These are phyloP conservation scores for Leptothorax acervorum DNA, from an alignment of 2,888 invertebrate genomes.

Conservation along the genomic window DNA sequence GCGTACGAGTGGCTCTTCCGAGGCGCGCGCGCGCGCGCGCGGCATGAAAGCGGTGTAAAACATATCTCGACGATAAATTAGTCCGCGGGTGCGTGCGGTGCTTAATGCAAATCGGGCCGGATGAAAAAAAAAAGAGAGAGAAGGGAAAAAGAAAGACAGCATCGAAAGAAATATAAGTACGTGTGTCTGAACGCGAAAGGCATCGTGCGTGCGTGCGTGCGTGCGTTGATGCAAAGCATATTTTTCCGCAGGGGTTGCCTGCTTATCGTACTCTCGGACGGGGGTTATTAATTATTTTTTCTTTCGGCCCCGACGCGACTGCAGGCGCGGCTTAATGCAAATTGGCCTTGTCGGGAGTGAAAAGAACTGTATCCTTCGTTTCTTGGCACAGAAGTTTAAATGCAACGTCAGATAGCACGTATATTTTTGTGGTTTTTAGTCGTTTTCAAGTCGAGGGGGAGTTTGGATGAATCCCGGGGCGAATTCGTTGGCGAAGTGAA, in stretches of 20 bases:
- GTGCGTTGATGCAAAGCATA: conserved; percentile 21
- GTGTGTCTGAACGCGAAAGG: background rate
- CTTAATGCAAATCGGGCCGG: conserved; percentile 76
- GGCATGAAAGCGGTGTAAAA: conserved; percentile 70
- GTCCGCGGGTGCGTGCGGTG: conserved; percentile 64
- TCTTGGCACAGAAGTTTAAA: background rate
- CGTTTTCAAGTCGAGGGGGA: background rate
- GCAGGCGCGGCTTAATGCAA: conserved; percentile 27
- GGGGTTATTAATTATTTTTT: conserved; percentile 48
- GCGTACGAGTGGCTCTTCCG: conserved; percentile 36
- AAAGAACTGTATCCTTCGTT: background rate
- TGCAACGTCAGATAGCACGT: background rate
- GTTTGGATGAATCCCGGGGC: background rate
- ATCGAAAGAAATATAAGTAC: background rate
- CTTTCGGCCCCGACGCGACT: background rate
- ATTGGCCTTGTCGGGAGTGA: conserved; percentile 23
- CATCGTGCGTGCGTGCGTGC: conserved; percentile 20
- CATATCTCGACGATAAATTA: conserved; percentile 75
- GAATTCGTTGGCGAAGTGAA: background rate
- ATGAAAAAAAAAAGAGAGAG: conserved; percentile 38
- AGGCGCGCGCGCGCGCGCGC: conserved; percentile 8
- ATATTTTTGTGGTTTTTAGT: background rate
- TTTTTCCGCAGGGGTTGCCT: conserved; percentile 6
- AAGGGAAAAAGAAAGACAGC: background rate
- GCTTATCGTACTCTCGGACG: conserved; percentile 43